Evolutionary conservation across 1,140 invertebrate species (phyloP).

Genomic region (Phymastichus coffea): DNA sequence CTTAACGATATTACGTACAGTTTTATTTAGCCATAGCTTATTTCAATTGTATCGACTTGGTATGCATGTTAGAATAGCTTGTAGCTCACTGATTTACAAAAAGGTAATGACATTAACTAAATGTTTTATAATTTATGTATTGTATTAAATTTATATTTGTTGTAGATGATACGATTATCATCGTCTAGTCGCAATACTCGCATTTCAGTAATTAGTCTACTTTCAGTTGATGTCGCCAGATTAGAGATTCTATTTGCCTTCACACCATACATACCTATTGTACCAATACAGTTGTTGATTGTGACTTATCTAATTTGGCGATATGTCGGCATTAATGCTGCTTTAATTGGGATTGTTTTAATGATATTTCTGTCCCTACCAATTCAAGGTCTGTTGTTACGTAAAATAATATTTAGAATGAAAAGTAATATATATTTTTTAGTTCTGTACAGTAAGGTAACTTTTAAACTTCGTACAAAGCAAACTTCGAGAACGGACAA

Average conservation of each 20-base stretch:
- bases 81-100: neutral
- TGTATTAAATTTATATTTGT: neutral
- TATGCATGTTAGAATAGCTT: neutral
- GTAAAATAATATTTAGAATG: neutral
- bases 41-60: neutral
- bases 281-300: conserved; percentile 68
- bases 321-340: neutral
- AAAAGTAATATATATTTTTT: neutral
- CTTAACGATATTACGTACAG: neutral
- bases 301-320: conserved; percentile 43
- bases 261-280: conserved; percentile 69
- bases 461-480: neutral
- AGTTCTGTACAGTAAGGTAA: neutral
- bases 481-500: neutral
- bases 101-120: neutral
- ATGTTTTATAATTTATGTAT: neutral
- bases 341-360: neutral
- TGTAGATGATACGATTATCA: conserved; percentile 46
- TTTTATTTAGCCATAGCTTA: neutral
- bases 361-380: neutral
- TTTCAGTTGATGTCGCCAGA: conserved; percentile 76
- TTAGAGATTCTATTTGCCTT: conserved; percentile 50
- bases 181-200: conserved; percentile 65
- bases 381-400: neutral
- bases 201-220: conserved; percentile 82